Percentiles rank a stretch among this genome's conserved stretches.
phyloP scores from a whole-genome alignment of 1,140 invertebrate genomes.

The Parapsyche elsis region DNA sequence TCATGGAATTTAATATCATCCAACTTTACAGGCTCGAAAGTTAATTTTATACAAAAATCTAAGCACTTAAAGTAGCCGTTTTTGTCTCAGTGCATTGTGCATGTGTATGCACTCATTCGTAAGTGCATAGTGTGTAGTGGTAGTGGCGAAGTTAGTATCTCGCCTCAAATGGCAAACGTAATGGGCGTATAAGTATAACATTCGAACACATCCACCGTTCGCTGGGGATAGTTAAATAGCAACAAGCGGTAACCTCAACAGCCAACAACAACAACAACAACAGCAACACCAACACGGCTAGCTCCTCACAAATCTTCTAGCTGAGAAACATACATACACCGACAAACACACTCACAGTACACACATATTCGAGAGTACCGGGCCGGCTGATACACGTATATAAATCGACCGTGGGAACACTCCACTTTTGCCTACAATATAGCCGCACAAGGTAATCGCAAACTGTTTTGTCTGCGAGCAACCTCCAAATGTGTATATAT shows the following conservation, averaged over 20 bases:
- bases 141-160: slow-evolving; percentile 9
- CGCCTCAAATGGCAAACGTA: slow-evolving; percentile 45
- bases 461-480: slow-evolving; percentile 27
- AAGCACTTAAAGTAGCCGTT: background rate
- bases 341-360: too few species aligned
- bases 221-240: slow-evolving; percentile 42
- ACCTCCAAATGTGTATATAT: slow-evolving; percentile 15
- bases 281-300: slow-evolving; percentile 26
- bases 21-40: too few species aligned
- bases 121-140: too few species aligned
- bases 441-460: slow-evolving; percentile 34
- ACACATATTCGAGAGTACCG: background rate
- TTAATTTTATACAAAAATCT: too few species aligned
- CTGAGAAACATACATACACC: background rate
- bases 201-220: slow-evolving; percentile 38
- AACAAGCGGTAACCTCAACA: slow-evolving; percentile 47
- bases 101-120: background rate
- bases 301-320: slow-evolving; percentile 39
- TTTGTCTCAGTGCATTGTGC: background rate
- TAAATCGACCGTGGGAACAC: slow-evolving; percentile 56
- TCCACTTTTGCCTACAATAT: slow-evolving; percentile 44
- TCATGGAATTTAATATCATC: too few species aligned
- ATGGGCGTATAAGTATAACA: slow-evolving; percentile 45
- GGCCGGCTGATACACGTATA: slow-evolving; percentile 36
- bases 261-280: slow-evolving; percentile 15